These are phyloP conservation scores for Tragulus kanchil DNA, from an alignment of 2,113 vertebrate genomes.

Conservation along the genomic window DNA sequence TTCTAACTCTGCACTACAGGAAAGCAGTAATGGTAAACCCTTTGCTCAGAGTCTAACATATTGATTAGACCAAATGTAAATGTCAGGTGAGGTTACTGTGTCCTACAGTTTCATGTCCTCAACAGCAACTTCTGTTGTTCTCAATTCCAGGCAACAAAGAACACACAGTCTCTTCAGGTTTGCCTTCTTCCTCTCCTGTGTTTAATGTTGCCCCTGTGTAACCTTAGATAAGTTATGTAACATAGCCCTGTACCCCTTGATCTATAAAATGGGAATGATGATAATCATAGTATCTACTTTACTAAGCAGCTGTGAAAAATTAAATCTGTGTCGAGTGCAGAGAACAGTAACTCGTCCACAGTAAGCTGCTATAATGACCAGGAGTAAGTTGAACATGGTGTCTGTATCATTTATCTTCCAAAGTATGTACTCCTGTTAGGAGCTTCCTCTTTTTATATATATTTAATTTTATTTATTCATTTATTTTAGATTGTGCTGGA, in stretches of 20 bases:
- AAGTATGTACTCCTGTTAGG: background rate
- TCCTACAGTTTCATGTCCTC: background rate
- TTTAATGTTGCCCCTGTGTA: background rate
- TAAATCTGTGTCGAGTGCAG: background rate
- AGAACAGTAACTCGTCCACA: background rate
- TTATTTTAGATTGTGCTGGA: background rate
- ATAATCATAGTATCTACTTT: background rate
- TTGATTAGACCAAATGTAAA: background rate
- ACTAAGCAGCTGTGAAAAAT: background rate
- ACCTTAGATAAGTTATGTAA: background rate
- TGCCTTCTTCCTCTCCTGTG: background rate
- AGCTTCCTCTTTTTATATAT: background rate
- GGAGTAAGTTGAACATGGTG: background rate
- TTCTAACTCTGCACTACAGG: background rate
- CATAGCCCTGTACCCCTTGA: background rate
- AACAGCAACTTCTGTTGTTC: background rate
- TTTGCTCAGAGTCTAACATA: background rate
- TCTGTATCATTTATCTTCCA: background rate
- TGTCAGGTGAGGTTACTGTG: background rate
- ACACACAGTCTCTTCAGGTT: background rate
- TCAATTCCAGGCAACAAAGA: background rate
- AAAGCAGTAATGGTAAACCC: background rate
- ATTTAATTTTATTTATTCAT: background rate
- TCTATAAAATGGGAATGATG: slow-evolving; percentile 16
- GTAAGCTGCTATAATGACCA: background rate